Evolutionary conservation across 2,888 invertebrate genomes (phyloP), one percentile per base, ranked within the genome.

Genomic region (Spatulosminthurus flaviceps): DNA sequence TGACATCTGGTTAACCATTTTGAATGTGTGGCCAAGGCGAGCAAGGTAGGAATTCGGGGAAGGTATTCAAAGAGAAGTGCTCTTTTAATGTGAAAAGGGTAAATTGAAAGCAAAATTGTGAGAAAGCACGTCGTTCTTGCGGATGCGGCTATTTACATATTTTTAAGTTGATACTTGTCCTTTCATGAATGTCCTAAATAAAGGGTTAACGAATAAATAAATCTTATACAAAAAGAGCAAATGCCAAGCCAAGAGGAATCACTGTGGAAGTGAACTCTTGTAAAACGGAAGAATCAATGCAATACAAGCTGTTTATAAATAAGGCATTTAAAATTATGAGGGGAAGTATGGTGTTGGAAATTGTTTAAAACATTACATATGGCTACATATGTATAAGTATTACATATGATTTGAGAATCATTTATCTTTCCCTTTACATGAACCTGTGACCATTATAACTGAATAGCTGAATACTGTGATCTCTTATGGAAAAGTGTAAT

Each of bases 401-500:
- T 16, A 19, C 51, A 51, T 51, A 51, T 19, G n/a, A 51, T 51
- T 19, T 51, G n/a, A 51, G 13, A 41, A 51, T 19, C 5, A 51
- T 51, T 51, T 51, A 51, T 51, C 51, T 51, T n/a, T 51, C 51
- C 51, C 16, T 51, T 51, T 51, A 51, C 51, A 51, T 51, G 16
- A 51, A 13, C 51, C n/a, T 51, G 51, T 51, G 51, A 51, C 51
- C 5, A 51, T 51, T 51, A 9, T 51, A 51, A 51, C 51, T 51
- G 51, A 51, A 51, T 51, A n/a, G 51, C 51, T 51, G 51, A 51
- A 51, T 51, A 51, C 51, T 51, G 51, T 51, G 51, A 51, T 51
- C 51, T 51, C 51, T 51, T 51, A 51, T 19, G 16, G 51, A 51
- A 51, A 41, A n/a, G 41, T 41, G 7, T 41, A 41, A 16, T 51